Conservation (phyloP, 2,888 invertebrate species). For the Thalpophila matura region DNA sequence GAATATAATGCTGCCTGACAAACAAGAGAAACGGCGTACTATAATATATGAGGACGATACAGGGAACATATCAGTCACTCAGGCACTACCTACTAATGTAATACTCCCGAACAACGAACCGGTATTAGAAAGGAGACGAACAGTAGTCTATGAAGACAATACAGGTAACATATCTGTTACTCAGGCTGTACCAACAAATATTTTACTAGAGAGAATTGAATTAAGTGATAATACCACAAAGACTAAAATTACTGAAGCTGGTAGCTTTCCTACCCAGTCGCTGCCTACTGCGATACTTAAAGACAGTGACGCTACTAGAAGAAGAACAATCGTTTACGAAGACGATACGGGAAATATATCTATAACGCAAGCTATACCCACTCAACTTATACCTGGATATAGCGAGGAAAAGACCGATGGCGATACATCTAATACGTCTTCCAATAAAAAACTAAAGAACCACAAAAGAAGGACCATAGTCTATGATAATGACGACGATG, state of each 20-base stretch:
- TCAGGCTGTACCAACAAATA: conserved; percentile 43
- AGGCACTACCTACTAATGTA: conserved; percentile 55
- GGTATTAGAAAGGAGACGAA: conserved; percentile 13
- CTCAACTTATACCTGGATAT: conserved; percentile 13
- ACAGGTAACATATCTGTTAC: conserved; percentile 44
- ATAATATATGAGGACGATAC: conserved; percentile 55
- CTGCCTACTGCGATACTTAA: conserved; percentile 10
- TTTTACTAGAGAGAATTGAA: conserved; percentile 14
- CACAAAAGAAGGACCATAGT: conserved; percentile 27
- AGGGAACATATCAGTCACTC: conserved; percentile 60
- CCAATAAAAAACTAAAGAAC: neutral
- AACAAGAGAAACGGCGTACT: conserved; percentile 46
- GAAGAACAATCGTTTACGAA: conserved; percentile 54
- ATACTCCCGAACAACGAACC: conserved; percentile 10
- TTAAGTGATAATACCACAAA: neutral
- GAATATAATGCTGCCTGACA: conserved; percentile 25
- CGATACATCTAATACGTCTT: neutral
- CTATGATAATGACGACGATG: conserved; percentile 34
- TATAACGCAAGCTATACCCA: conserved; percentile 50
- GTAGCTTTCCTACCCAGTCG: neutral
- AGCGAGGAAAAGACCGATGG: conserved; percentile 10
- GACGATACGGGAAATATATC: conserved; percentile 63
- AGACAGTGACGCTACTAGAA: conserved; percentile 32
- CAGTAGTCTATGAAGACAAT: conserved; percentile 23
- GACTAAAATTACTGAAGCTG: neutral